phyloP scores from a whole-genome alignment of 2,797 vertebrate species.

The Mionectes olivaceus region DNA sequence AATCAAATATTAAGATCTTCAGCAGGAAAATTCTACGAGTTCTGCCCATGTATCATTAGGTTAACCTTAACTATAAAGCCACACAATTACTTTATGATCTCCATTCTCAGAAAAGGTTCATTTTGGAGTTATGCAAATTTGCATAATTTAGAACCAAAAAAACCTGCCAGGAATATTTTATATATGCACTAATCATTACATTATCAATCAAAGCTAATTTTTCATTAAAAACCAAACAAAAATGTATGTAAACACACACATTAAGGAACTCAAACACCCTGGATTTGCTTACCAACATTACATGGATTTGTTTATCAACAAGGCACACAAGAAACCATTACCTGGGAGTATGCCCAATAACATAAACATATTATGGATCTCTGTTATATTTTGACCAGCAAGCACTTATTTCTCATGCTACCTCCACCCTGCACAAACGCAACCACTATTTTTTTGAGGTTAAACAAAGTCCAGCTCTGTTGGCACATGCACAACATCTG shows the following conservation, averaged over 20 bases:
- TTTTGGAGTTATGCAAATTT: neutral
- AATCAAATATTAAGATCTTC: constrained; percentile 1
- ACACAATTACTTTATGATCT: neutral
- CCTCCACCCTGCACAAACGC: neutral
- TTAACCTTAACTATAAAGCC: neutral
- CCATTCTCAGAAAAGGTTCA: neutral
- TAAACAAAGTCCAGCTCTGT: neutral
- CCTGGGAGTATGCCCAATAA: neutral
- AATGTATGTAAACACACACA: neutral
- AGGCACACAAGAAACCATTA: neutral
- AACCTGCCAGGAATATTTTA: neutral
- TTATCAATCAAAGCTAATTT: neutral
- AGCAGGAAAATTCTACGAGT: neutral
- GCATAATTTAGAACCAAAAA: neutral
- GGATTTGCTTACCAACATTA: neutral
- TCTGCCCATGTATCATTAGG: neutral
- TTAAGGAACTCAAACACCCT: neutral
- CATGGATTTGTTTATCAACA: neutral
- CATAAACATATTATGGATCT: neutral
- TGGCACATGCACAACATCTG: neutral
- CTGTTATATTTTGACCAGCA: neutral
- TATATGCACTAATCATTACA: neutral
- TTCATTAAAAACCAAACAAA: neutral
- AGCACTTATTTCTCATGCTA: neutral
- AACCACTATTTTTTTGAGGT: neutral